Evolutionary conservation across 1,140 invertebrate species (phyloP).

Genomic region (Drosophila orena): DNA sequence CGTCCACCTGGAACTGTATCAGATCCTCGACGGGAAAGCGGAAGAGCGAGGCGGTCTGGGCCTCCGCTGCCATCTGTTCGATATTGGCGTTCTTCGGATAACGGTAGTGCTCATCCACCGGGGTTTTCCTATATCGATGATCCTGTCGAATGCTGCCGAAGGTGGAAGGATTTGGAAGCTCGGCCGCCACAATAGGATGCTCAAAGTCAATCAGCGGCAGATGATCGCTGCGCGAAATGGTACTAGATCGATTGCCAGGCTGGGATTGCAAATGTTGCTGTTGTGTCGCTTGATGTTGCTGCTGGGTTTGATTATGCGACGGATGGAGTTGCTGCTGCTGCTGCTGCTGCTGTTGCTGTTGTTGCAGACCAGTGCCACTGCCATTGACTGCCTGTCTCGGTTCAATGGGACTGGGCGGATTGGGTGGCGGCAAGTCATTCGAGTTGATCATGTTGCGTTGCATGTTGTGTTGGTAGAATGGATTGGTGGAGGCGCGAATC

Average conservation of each 20-base stretch:
- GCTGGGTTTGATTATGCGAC: background rate
- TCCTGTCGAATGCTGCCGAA: conserved; percentile 39
- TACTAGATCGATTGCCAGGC: conserved; percentile 48
- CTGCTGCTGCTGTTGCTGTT: conserved; percentile 15
- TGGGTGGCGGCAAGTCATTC: conserved; percentile 49
- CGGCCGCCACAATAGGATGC: conserved; percentile 78
- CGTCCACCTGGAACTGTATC: conserved; percentile 82
- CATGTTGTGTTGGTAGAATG: conserved; percentile 69
- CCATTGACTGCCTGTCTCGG: conserved; percentile 49
- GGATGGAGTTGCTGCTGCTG: conserved; percentile 16
- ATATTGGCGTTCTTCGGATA: conserved; percentile 61
- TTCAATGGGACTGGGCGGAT: conserved; percentile 70
- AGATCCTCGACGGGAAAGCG: conserved; percentile 82
- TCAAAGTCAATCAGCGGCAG: conserved; percentile 74
- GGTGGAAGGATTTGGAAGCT: conserved; percentile 50
- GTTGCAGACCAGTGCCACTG: conserved; percentile 15
- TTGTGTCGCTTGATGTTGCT: conserved; percentile 10
- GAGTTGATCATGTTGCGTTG: conserved; percentile 46
- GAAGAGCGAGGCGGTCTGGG: conserved; percentile 76
- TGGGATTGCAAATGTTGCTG: conserved; percentile 33
- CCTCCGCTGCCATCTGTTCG: conserved; percentile 76
- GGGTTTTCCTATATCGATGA: conserved; percentile 25
- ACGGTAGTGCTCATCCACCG: conserved; percentile 51
- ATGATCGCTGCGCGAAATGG: conserved; percentile 77
- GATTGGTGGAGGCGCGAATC: conserved; percentile 69